Conservation (phyloP, 2,113 vertebrate species). For the Callospermophilus lateralis region DNA sequence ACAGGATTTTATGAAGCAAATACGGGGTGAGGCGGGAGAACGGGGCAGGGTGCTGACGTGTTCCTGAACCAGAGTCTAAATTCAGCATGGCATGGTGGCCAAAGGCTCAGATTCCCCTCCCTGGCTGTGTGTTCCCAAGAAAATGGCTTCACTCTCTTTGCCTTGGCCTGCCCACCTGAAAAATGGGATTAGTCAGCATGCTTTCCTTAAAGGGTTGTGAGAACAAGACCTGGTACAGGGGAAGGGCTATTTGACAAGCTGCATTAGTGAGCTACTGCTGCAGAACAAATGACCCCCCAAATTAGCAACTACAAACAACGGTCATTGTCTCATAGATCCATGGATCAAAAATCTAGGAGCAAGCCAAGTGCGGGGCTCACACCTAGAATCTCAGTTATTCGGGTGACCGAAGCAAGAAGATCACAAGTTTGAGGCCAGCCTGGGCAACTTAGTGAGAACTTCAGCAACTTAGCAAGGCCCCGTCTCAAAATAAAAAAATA, state of each 20-base stretch:
- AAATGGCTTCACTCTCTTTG: not conserved
- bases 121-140: not conserved
- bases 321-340: not conserved
- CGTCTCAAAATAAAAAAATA: no score
- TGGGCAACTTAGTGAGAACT: no score
- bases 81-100: not conserved
- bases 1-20: not conserved
- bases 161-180: not conserved
- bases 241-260: not conserved
- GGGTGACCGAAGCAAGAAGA: no score
- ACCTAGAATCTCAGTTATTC: no score
- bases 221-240: not conserved
- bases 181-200: not conserved
- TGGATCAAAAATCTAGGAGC: not conserved
- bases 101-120: not conserved
- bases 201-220: not conserved
- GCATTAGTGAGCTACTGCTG: not conserved
- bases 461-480: not conserved
- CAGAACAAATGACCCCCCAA: not conserved
- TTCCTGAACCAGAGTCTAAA: not conserved
- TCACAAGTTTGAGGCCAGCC: not conserved
- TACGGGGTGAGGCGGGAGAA: not conserved
- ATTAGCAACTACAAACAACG: not conserved
- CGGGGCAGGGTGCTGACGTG: not conserved
- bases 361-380: no score